phyloP scores from a whole-genome alignment of 2,888 invertebrate species.

The Idaea biselata region DNA sequence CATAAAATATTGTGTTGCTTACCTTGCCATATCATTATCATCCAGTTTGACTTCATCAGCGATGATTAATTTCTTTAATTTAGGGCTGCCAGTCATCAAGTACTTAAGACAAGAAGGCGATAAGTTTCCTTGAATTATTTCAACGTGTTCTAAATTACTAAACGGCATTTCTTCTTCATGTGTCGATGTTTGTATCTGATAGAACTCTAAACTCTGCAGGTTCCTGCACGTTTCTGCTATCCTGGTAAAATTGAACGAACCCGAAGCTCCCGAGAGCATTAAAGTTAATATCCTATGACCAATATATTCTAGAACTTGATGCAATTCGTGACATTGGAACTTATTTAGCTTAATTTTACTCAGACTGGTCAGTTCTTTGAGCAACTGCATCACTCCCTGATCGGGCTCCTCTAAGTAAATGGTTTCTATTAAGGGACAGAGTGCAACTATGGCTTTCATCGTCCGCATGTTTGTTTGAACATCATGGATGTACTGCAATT shows the following conservation, averaged over 20 bases:
- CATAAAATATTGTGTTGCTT: constrained; percentile 28
- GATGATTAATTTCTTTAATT: constrained; percentile 82
- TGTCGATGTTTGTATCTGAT: constrained; percentile 82
- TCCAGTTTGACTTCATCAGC: constrained; percentile 84
- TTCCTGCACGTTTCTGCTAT: constrained; percentile 81
- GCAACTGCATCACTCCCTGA: constrained; percentile 70
- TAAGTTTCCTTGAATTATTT: constrained; percentile 84
- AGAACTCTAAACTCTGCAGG: constrained; percentile 83
- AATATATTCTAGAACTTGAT: constrained; percentile 77
- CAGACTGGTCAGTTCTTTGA: constrained; percentile 72
- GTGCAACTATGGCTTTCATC: constrained; percentile 79
- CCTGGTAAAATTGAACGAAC: constrained; percentile 81
- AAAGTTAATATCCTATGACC: constrained; percentile 78
- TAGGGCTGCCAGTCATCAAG: constrained; percentile 81
- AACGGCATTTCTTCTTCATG: constrained; percentile 80
- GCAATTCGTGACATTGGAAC: constrained; percentile 82
- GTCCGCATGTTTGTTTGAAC: constrained; percentile 81
- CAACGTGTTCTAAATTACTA: constrained; percentile 82
- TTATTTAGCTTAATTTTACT: constrained; percentile 83
- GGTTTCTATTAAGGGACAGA: constrained; percentile 83
- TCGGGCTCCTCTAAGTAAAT: constrained; percentile 84
- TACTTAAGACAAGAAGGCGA: constrained; percentile 79
- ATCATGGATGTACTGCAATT: constrained; percentile 84
- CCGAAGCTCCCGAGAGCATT: constrained; percentile 80
- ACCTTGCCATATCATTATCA: constrained; percentile 85